These are phyloP conservation scores for Alosa alosa DNA, from an alignment of 2,113 vertebrate genomes.

Conservation along the genomic window DNA sequence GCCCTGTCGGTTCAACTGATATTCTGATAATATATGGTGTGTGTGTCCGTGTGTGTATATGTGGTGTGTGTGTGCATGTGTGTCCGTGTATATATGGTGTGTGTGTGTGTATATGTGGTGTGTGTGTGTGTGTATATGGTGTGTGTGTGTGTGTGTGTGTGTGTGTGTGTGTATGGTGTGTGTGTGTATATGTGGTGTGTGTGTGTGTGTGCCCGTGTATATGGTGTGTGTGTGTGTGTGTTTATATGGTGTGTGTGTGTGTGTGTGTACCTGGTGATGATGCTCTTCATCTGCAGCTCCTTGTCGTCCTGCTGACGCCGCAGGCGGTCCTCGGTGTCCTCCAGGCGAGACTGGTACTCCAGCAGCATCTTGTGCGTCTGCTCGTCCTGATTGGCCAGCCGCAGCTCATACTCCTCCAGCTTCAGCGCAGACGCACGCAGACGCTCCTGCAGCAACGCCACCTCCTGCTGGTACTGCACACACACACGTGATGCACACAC, in stretches of 20 bases:
- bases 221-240: neutral
- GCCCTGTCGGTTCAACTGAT: too few species aligned
- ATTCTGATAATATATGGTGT: too few species aligned
- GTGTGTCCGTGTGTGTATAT: neutral
- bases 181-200: neutral
- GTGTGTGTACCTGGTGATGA: constrained; percentile 89
- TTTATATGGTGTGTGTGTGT: too few species aligned
- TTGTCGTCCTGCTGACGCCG: constrained; percentile 95
- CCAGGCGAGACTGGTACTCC: constrained; percentile 94
- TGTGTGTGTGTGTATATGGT: neutral
- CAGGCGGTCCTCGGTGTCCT: constrained; percentile 91
- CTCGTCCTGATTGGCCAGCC: constrained; percentile 92
- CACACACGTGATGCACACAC: constrained; percentile 18
- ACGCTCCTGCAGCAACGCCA: constrained; percentile 91
- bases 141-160: neutral
- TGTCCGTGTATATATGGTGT: neutral
- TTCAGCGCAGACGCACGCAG: constrained; percentile 86
- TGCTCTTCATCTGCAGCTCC: constrained; percentile 99
- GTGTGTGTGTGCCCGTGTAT: neutral
- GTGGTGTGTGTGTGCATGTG: neutral
- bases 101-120: neutral
- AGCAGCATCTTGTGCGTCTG: constrained; percentile 91
- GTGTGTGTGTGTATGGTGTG: neutral
- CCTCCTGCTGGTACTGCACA: constrained; percentile 87
- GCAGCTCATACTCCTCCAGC: constrained; percentile 90